These are phyloP conservation scores for Palaemon carinicauda DNA, from an alignment of 1,140 invertebrate species.

Conservation along the genomic window DNA sequence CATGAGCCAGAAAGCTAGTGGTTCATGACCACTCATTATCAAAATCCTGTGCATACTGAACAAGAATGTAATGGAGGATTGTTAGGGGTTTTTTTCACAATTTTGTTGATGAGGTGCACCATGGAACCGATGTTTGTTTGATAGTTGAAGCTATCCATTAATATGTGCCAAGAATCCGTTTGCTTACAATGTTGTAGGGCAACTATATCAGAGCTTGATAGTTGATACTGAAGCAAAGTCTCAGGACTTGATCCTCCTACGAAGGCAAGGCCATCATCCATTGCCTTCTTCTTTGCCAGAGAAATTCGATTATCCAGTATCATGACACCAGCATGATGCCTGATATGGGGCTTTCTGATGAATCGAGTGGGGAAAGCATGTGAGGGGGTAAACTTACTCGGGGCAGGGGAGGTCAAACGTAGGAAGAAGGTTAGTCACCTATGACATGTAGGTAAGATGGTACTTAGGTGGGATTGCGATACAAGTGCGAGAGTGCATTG, in stretches of 20 bases:
- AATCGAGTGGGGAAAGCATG: neutral
- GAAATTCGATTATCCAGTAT: neutral
- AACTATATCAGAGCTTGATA: neutral
- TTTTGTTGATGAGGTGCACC: slow-evolving; percentile 18
- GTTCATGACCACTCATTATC: neutral
- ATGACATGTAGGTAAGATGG: too few species aligned
- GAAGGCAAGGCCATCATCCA: slow-evolving; percentile 7
- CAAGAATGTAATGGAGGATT: neutral
- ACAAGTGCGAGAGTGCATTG: too few species aligned
- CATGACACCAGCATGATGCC: neutral
- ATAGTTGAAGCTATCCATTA: slow-evolving; percentile 6
- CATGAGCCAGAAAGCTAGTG: neutral
- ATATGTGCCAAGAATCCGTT: neutral
- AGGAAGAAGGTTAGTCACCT: too few species aligned
- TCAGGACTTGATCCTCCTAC: neutral
- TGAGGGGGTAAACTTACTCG: neutral
- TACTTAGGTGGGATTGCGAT: too few species aligned
- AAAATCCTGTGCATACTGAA: neutral
- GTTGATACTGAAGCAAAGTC: neutral
- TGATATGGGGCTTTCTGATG: neutral
- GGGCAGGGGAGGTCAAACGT: neutral
- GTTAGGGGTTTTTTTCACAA: neutral
- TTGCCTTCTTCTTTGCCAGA: neutral
- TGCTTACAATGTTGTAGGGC: slow-evolving; percentile 12
- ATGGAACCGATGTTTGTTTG: neutral